Conservation (phyloP, 2,888 invertebrate genomes). For the Oscheius sp. region DNA sequence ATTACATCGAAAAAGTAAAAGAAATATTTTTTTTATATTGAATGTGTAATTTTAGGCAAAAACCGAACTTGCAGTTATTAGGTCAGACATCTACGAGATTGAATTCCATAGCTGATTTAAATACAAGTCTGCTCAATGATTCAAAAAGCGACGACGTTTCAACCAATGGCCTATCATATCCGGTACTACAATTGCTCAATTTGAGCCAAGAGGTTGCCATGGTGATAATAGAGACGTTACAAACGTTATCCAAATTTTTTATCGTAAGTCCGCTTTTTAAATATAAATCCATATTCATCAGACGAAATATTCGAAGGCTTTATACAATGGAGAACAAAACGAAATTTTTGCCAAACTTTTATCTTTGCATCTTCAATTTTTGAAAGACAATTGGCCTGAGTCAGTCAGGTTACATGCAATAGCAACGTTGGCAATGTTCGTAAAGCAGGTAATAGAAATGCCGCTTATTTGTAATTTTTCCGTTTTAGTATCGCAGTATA, state of each 20-base stretch:
- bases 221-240: constrained; percentile 84
- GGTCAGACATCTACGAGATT: constrained; percentile 28
- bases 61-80: constrained; percentile 14
- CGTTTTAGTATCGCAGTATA: constrained; percentile 46
- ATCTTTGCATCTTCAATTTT: constrained; percentile 86
- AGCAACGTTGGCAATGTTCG: constrained; percentile 89
- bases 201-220: constrained; percentile 86
- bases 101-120: constrained; percentile 11
- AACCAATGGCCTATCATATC: constrained; percentile 45
- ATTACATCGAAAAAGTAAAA: constrained; percentile 23
- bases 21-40: not conserved
- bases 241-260: constrained; percentile 64
- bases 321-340: constrained; percentile 12
- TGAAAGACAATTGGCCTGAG: constrained; percentile 91
- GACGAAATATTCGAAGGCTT: constrained; percentile 22
- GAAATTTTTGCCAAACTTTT: constrained; percentile 85
- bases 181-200: constrained; percentile 83
- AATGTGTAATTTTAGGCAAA: constrained; percentile 3
- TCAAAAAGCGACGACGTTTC: constrained; percentile 23
- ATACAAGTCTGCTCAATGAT: constrained; percentile 3
- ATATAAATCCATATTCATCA: too few relatives aligned
- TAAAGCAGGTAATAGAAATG: constrained; percentile 80
- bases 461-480: constrained; percentile 16
- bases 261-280: constrained; percentile 42
- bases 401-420: constrained; percentile 89